Evolutionary conservation across 1,140 invertebrate species (phyloP), one percentile per base, ranked within the genome.

Genomic region (Saxidomus purpurata): DNA sequence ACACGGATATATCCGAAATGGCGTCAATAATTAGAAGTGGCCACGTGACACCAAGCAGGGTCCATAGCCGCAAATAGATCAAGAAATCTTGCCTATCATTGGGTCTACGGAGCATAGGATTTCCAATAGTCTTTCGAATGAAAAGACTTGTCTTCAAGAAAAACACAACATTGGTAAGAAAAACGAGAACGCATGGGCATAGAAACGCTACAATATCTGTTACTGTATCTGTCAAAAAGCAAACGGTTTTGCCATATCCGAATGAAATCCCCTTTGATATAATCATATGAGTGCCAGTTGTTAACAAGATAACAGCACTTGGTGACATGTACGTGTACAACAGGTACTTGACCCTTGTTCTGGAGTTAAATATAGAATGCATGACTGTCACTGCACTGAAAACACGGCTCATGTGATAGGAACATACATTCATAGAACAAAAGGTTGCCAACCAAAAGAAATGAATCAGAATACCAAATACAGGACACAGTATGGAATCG

Each of bases 351-450:
- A 82, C 1, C 4, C 6, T 1, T 47, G 19, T 3, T 36, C 31
- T 71, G 8, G 15, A 19, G 28, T 40, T 47, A 13, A 13, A 38
- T 17, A 36, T 25, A 1, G 31, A 25, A 17, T 25, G 17, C 0
- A 61, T 9, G 1, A 81, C 22, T 1, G n/a, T 22, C 15, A 43
- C 19, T 19, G 19, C 82, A 59, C 40, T 15, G 47, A 96, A 96
- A 4, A 98, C 98, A 13, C 43, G n/a, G 28, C 38, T 43, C 86
- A 90, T 90, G 38, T 92, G 85, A 79, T 36, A 89, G 0, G 98
- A 98, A 98, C 99, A 98, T 52, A 98, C 98, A 96, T 98, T 98
- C 89, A 99, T 97, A 98, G 98, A 99, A 95, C 98, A 98, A 96
- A 99, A 99, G 71, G 98, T 98, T 38, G 98, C 97, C 94, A 99